phyloP scores from a whole-genome alignment of 2,113 vertebrate genomes.

The Lophura nycthemera region DNA sequence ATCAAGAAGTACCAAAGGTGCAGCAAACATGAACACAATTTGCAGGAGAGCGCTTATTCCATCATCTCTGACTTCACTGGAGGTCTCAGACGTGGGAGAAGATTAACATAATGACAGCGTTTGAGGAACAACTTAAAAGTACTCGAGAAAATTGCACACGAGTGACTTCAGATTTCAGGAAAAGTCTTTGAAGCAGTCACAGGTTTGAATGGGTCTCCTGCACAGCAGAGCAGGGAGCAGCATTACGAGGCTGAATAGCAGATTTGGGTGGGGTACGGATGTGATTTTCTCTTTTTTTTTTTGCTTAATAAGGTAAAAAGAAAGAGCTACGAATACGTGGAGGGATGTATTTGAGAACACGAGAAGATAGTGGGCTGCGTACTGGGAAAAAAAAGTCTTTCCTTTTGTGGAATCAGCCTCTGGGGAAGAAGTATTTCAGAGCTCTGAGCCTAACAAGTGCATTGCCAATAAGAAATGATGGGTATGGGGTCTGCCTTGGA shows the following conservation, averaged over 20 bases:
- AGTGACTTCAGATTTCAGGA: neutral
- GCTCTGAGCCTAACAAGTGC: fast-evolving
- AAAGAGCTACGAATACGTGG: neutral
- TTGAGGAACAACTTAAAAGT: neutral
- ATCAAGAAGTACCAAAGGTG: neutral
- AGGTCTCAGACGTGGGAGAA: neutral
- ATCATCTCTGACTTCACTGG: neutral
- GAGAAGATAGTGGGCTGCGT: neutral
- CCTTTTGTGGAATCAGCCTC: neutral
- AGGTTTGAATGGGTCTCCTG: neutral
- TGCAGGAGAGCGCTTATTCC: neutral
- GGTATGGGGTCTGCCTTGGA: neutral
- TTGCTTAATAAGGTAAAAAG: neutral
- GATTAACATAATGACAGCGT: neutral
- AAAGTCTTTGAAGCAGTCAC: neutral
- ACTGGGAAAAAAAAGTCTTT: fast-evolving
- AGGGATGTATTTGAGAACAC: neutral
- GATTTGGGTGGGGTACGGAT: neutral
- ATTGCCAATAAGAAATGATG: fast-evolving
- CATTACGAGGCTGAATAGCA: fast-evolving
- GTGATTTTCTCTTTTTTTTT: neutral
- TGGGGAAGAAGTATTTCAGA: fast-evolving
- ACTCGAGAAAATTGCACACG: neutral
- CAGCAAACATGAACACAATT: neutral
- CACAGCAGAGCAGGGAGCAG: neutral